Evolutionary conservation across 2,888 invertebrate species (phyloP).

Genomic region (Pilophorus perplexus): DNA sequence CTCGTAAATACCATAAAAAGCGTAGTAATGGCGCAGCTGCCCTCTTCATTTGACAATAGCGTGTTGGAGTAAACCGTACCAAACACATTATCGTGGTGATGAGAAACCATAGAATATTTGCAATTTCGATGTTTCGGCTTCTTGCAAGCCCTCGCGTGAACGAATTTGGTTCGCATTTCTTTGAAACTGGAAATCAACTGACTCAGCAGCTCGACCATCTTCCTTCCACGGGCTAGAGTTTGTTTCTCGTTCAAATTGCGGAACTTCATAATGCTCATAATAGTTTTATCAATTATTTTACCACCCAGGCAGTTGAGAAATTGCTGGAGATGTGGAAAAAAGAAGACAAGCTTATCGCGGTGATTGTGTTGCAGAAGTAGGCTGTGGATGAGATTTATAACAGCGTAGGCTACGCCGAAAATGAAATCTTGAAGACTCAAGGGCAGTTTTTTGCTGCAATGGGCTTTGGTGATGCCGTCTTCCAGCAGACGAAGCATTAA

Average conservation of each 20-base stretch:
- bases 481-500: conserved; percentile 61
- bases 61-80: conserved; percentile 55
- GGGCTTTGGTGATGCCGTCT: conserved; percentile 54
- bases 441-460: conserved; percentile 49
- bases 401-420: conserved; percentile 61
- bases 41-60: conserved; percentile 52
- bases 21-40: conserved; percentile 59
- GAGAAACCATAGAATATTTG: conserved; percentile 53
- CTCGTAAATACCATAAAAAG: conserved; percentile 58
- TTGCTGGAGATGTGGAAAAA: conserved; percentile 60
- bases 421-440: conserved; percentile 60
- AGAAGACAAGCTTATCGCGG: conserved; percentile 58
- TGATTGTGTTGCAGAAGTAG: conserved; percentile 59
- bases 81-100: conserved; percentile 62
- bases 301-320: conserved; percentile 62
- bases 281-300: conserved; percentile 58
- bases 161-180: conserved; percentile 58
- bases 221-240: conserved; percentile 55
- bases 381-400: conserved; percentile 61
- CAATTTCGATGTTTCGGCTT: conserved; percentile 58
- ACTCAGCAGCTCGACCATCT: conserved; percentile 60
- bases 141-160: conserved; percentile 58
- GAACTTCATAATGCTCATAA: conserved; percentile 58
- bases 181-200: conserved; percentile 60
- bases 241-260: conserved; percentile 54